Evolutionary conservation across 2,888 invertebrate genomes (phyloP).

Genomic region (Brachynemurus nebulosus): DNA sequence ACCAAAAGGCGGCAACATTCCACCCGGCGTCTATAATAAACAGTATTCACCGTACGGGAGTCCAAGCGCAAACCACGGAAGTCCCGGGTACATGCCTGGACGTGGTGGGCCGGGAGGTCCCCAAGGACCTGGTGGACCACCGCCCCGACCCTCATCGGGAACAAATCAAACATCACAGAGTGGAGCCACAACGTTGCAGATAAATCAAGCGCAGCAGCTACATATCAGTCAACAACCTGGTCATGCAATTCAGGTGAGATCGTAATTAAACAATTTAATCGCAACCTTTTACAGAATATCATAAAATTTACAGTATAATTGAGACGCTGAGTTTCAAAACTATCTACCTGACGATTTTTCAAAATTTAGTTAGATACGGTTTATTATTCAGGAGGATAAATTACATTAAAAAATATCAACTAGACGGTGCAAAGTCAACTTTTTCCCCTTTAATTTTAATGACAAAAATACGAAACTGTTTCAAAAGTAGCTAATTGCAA

Average conservation of each 20-base stretch:
- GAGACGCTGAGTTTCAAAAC: too few relatives aligned
- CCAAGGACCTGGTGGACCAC: slow-evolving; percentile 31
- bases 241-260: slow-evolving; percentile 57
- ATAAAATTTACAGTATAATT: too few relatives aligned
- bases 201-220: slow-evolving; percentile 78
- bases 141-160: slow-evolving; percentile 38
- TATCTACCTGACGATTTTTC: too few relatives aligned
- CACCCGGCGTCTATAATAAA: slow-evolving; percentile 33
- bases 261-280: too few relatives aligned
- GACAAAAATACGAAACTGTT: too few relatives aligned
- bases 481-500: too few relatives aligned
- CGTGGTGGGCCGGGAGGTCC: slow-evolving; percentile 22
- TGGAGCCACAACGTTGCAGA: slow-evolving; percentile 50
- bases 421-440: too few relatives aligned
- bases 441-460: too few relatives aligned
- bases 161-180: slow-evolving; percentile 26
- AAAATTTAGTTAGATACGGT: too few relatives aligned
- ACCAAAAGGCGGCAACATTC: slow-evolving; percentile 3
- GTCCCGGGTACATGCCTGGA: slow-evolving; percentile 32
- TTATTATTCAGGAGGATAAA: too few relatives aligned
- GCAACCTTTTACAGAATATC: too few relatives aligned
- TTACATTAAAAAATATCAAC: too few relatives aligned
- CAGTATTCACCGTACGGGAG: slow-evolving; percentile 56
- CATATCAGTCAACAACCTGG: slow-evolving; percentile 73
- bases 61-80: slow-evolving; percentile 43